Percentiles rank a stretch among this genome's conserved stretches.
These are phyloP conservation scores for Graphium colonna DNA, from an alignment of 2,888 invertebrate genomes.

Conservation along the genomic window DNA sequence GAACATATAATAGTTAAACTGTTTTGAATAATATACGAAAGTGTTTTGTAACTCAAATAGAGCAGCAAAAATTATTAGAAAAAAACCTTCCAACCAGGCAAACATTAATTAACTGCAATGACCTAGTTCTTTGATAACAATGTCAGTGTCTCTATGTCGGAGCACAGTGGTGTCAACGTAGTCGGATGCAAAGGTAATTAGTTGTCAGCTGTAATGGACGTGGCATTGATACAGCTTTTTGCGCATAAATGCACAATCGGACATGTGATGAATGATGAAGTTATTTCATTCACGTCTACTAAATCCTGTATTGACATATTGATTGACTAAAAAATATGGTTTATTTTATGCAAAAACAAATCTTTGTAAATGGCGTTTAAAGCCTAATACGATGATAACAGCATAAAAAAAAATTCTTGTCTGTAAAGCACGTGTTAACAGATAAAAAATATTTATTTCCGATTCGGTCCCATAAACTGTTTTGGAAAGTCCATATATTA, in stretches of 20 bases:
- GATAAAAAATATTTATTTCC: no score
- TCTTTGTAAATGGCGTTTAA: background rate
- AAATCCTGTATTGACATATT: background rate
- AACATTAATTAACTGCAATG: conserved; percentile 20
- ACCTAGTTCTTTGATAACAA: conserved; percentile 14
- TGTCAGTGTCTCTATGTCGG: conserved; percentile 7
- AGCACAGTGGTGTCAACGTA: conserved; percentile 11
- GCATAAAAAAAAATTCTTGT: background rate
- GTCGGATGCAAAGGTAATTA: conserved; percentile 14
- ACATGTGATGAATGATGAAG: background rate
- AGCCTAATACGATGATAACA: background rate
- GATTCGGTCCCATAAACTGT: no score
- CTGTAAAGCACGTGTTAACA: no score
- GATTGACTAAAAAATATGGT: background rate
- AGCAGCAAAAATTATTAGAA: conserved; percentile 4
- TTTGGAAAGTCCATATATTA: no score
- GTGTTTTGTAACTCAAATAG: no score
- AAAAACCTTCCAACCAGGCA: conserved; percentile 8
- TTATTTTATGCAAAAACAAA: background rate
- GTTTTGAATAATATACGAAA: no score
- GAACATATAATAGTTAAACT: no score
- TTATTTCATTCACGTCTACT: background rate
- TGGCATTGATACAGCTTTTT: background rate
- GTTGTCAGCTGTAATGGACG: conserved; percentile 10
- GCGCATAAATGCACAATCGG: background rate